Percentiles rank a stretch among this genome's conserved stretches.
Evolutionary conservation across 1,140 invertebrate species (phyloP).

Genomic region (Brachionus manjavacas): DNA sequence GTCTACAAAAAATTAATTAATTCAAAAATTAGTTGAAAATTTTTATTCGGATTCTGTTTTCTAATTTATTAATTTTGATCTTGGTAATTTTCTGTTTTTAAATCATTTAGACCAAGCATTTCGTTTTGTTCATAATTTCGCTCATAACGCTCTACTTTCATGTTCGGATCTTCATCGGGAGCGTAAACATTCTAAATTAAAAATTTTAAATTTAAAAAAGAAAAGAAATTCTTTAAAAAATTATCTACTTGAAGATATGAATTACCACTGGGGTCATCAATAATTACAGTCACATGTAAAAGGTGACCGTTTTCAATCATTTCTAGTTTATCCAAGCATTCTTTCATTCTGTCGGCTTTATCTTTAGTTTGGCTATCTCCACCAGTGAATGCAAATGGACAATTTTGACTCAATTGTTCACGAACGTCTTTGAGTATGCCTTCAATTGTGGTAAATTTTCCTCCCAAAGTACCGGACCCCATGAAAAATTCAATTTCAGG

Average conservation of each 20-base stretch:
- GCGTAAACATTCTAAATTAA: constrained; percentile 66
- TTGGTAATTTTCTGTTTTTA: constrained; percentile 80
- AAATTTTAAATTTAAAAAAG: background rate
- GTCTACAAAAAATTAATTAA: background rate
- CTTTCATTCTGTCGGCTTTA: background rate
- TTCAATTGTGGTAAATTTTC: constrained; percentile 91
- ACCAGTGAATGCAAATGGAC: constrained; percentile 43
- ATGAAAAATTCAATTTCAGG: constrained; percentile 85
- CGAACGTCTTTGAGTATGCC: constrained; percentile 63
- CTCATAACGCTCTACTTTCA: constrained; percentile 77
- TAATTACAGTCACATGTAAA: constrained; percentile 66
- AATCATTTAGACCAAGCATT: constrained; percentile 88
- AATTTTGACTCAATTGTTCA: constrained; percentile 47
- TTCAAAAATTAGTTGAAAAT: background rate
- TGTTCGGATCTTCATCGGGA: constrained; percentile 67
- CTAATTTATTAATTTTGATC: background rate
- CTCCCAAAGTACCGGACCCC: constrained; percentile 75
- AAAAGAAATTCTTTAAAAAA: background rate
- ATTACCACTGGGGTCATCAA: constrained; percentile 95
- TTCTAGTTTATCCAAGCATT: background rate
- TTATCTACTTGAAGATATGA: constrained; percentile 78
- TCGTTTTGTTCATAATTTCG: constrained; percentile 87
- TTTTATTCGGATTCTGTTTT: background rate
- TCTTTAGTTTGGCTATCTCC: constrained; percentile 59
- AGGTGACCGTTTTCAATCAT: constrained; percentile 50